Base-by-base conservation (phyloP, 2,888 invertebrate species). In the Eurois occulta region DNA sequence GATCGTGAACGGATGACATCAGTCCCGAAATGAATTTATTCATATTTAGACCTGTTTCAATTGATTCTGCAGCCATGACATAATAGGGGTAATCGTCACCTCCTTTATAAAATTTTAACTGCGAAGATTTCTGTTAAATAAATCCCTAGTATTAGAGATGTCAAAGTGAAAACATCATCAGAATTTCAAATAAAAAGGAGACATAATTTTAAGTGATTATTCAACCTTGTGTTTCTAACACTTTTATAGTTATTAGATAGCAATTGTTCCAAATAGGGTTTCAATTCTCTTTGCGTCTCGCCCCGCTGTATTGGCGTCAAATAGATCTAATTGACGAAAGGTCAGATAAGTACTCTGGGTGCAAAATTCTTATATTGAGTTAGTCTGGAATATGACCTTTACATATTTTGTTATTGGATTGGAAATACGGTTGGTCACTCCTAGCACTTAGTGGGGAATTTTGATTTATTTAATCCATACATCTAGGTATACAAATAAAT, bases 301-400 rank as follows among this genome's bases (percentile, higher is more conserved):
- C 18, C 8, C 43, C 48, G 35, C 24, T 16, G n/a, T 58, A 79
- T 67, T 32, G 24, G 43, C 80, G 67, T 73, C 85, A 66, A 81
- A 81, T 85, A 46, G 75, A 21, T 67, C 46, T 82, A 85, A 81
- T 85, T 82, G 81, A 38, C 81, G n/a, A 75, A 67, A 82, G 81
- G 85, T 82, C 81, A 82, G 69, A 67, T 38, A 68, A 24, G 38
- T 79, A 55, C 66, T 41, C 46, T 72, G 16, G 38, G 41, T 66
- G n/a, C 60, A 43, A 73, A 65, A 84, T 79, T 72, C 21, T 66
- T 71, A 62, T 55, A 79, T 79, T 41, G 67, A 71, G 60, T 79
- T 72, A 67, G 41, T 58, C 7, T 48, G 24, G 48, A 41, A 46
- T 32, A 16, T 65, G 35, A 43, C 41, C 62, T 77, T 62, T 46